A percentile compares a stretch with the other conserved stretches of the same genome.
phyloP scores from a whole-genome alignment of 2,888 invertebrate species.

The Chymomyza procnemis region DNA sequence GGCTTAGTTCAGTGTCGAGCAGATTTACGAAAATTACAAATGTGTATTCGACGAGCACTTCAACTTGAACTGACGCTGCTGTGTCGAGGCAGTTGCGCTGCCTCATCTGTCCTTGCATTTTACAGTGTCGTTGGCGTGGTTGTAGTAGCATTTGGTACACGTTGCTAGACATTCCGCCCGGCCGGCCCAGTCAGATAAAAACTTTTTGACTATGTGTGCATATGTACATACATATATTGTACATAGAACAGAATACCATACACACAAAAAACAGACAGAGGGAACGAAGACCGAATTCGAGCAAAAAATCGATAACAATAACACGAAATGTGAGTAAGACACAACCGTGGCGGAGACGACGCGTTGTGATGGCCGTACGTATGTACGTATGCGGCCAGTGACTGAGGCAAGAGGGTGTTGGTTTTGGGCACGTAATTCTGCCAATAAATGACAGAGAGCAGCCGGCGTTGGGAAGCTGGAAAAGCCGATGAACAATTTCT shows the following conservation, averaged over 20 bases:
- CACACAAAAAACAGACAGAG: constrained; percentile 21
- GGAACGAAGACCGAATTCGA: constrained; percentile 40
- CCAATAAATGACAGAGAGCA: constrained; percentile 22
- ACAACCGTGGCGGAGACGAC: background rate
- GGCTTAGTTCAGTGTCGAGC: constrained; percentile 30
- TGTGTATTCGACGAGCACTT: constrained; percentile 61
- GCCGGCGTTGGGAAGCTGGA: background rate
- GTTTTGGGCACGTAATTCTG: constrained; percentile 10
- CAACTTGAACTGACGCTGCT: constrained; percentile 58
- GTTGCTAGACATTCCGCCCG: constrained; percentile 7
- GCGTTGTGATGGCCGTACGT: background rate
- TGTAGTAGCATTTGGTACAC: background rate
- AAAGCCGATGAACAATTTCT: constrained; percentile 14
- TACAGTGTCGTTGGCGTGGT: background rate
- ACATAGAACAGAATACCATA: constrained; percentile 19
- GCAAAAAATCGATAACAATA: constrained; percentile 65
- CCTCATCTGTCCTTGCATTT: background rate
- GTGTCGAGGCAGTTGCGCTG: constrained; percentile 10
- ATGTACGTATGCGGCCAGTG: background rate
- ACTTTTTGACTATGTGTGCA: constrained; percentile 41
- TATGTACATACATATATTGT: background rate
- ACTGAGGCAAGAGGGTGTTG: background rate
- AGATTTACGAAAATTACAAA: constrained; percentile 62
- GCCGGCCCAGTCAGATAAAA: constrained; percentile 43
- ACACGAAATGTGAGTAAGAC: constrained; percentile 31